Conservation (phyloP, 2,888 invertebrate genomes). For the Hydrotaea cyrtoneurina region DNA sequence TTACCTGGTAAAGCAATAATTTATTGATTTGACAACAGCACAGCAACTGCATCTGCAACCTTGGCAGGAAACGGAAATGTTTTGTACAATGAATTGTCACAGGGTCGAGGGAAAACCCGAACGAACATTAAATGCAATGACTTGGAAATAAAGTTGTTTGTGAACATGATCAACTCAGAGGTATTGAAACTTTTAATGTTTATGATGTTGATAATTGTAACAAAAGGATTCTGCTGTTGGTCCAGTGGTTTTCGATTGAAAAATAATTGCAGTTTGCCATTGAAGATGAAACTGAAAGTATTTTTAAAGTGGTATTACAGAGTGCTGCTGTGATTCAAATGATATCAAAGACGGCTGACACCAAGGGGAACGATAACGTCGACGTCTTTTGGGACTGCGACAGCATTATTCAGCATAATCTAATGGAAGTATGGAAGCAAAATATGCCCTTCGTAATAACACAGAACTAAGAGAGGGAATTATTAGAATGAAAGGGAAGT, state of each 20-base stretch:
- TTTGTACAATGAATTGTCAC: not conserved
- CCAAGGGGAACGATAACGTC: too few relatives aligned
- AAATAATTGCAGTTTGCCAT: too few relatives aligned
- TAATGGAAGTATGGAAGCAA: too few relatives aligned
- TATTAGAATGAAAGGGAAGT: too few relatives aligned
- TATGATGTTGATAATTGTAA: not conserved
- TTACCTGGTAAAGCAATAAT: not conserved
- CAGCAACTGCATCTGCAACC: not conserved
- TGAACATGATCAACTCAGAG: not conserved
- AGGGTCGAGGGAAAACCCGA: not conserved
- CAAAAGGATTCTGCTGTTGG: not conserved
- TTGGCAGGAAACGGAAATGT: slow-evolving; percentile 3
- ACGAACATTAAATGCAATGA: not conserved
- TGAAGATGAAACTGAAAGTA: too few relatives aligned
- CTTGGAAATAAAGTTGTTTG: not conserved
- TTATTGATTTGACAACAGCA: not conserved
- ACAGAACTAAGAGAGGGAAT: too few relatives aligned
- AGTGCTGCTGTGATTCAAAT: too few relatives aligned
- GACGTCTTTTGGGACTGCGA: too few relatives aligned
- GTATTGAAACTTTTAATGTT: not conserved
- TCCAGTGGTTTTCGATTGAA: not conserved
- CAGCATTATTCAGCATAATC: too few relatives aligned
- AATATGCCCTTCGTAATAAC: too few relatives aligned
- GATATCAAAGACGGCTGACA: too few relatives aligned
- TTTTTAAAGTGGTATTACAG: too few relatives aligned